These are phyloP conservation scores for Sinosuthora webbiana DNA, from an alignment of 2,113 vertebrate genomes.

Conservation along the genomic window DNA sequence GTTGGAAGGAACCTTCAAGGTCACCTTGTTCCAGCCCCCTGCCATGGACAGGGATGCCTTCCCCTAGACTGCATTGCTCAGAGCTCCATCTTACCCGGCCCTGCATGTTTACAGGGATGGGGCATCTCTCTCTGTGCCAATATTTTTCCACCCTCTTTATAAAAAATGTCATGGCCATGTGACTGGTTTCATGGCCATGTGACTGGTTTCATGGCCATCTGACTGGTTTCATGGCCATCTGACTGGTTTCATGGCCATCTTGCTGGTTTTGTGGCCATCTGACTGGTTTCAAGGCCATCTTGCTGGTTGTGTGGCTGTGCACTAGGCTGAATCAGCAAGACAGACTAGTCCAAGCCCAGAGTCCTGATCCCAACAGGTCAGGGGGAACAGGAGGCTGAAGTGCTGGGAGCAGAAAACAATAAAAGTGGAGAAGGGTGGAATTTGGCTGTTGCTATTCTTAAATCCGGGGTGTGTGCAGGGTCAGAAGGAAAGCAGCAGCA, in stretches of 20 bases:
- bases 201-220: rapidly evolving
- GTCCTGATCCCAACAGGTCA: background rate
- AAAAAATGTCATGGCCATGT: background rate
- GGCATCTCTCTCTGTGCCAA: background rate
- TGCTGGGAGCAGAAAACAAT: background rate
- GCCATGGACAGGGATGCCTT: background rate
- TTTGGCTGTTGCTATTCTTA: background rate
- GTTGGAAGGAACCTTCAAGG: background rate
- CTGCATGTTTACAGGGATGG: background rate
- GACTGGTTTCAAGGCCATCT: background rate
- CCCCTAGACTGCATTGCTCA: background rate
- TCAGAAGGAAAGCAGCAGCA: background rate
- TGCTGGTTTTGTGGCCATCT: background rate
- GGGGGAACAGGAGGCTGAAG: background rate
- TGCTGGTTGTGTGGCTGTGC: rapidly evolving
- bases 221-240: background rate
- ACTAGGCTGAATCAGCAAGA: background rate
- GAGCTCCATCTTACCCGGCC: rapidly evolving
- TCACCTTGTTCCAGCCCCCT: background rate
- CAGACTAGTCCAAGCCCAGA: background rate
- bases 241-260: rapidly evolving
- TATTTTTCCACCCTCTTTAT: background rate
- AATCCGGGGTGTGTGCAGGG: rapidly evolving
- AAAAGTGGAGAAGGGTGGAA: rapidly evolving
- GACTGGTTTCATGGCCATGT: background rate